Evolutionary conservation across 2,888 invertebrate species (phyloP), one percentile per base, ranked within the genome.

Genomic region (Sinopyrophorus schimmeli): DNA sequence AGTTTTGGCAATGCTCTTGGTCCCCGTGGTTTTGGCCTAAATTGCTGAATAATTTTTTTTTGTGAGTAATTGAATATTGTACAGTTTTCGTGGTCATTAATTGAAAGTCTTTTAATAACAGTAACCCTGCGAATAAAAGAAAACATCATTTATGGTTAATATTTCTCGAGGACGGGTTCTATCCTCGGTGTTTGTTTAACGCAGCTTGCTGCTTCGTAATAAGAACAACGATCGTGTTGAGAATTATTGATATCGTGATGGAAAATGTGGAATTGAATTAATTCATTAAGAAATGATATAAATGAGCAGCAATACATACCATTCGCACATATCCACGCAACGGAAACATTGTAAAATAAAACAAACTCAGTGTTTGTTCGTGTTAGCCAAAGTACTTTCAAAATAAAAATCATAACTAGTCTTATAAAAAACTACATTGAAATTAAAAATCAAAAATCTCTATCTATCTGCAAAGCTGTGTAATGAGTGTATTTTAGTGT

Each of bases 261-360:
- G 20, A 27, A 12, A 41, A 32, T 5, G 40, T 26, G 31, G 21
- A 40, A 44, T 23, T 40, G 34, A 17, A 40, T 16, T 12, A 17
- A 23, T 21, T 31, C 23, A 37, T 21, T 35, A 48, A 41, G 41
- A 51, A 49, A 46, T 49, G 38, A 49, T 32, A 47, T 38, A 47
- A 51, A 50, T 47, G 48, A 48, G 53, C 52, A 64, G 65, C 64
- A 69, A 73, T 73, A 73, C 73, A 72, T 73, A 73, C 73, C 73
- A 72, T 72, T 72, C 71, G 71, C 72, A 69, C 70, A 62, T 48
- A 70, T 69, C 72, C 72, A 71, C 69, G 71, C 70, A 72, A 72
- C 68, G 73, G 71, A 73, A 73, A 69, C 69, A 71, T 69, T 73
- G 71, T 70, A 72, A 73, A 72, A 72, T 63, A 69, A 72, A 72